phyloP scores from a whole-genome alignment of 2,113 vertebrate genomes.

The Eolophus roseicapilla region DNA sequence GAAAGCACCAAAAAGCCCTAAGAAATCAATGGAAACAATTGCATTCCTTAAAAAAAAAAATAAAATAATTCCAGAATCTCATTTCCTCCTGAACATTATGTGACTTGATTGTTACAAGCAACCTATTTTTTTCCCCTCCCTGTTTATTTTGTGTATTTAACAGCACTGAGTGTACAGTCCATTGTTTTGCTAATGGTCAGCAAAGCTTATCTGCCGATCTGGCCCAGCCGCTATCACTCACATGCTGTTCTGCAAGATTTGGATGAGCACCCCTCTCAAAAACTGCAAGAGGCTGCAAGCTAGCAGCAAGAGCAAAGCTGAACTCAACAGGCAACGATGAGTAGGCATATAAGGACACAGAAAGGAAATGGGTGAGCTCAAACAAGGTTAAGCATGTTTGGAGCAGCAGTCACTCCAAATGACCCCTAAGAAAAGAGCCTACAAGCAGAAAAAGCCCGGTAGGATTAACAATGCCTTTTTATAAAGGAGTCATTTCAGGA shows the following conservation, averaged over 20 bases:
- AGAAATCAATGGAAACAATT: slow-evolving; percentile 30
- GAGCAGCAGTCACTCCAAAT: background rate
- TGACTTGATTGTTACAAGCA: slow-evolving; percentile 15
- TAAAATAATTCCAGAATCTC: slow-evolving; percentile 21
- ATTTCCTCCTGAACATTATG: slow-evolving; percentile 61
- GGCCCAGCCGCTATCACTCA: background rate
- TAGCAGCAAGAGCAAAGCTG: background rate
- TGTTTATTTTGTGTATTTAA: slow-evolving; percentile 37
- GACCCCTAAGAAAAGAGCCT: background rate
- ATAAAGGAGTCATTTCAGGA: slow-evolving; percentile 29
- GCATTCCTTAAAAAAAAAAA: background rate
- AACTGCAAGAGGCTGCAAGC: background rate
- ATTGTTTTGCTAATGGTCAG: slow-evolving; percentile 52
- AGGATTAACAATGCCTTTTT: background rate
- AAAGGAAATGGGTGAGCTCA: background rate
- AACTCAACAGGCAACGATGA: background rate
- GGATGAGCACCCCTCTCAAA: background rate
- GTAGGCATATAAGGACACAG: background rate
- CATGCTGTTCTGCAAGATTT: slow-evolving; percentile 19
- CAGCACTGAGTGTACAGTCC: background rate
- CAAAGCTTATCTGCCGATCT: slow-evolving; percentile 33
- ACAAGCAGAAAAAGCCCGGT: background rate
- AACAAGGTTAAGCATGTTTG: background rate
- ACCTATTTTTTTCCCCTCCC: background rate
- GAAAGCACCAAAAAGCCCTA: background rate